Evolutionary conservation across 2,888 invertebrate genomes (phyloP), one percentile per base, ranked within the genome.

Genomic region (Brachypalpus laphriformis): DNA sequence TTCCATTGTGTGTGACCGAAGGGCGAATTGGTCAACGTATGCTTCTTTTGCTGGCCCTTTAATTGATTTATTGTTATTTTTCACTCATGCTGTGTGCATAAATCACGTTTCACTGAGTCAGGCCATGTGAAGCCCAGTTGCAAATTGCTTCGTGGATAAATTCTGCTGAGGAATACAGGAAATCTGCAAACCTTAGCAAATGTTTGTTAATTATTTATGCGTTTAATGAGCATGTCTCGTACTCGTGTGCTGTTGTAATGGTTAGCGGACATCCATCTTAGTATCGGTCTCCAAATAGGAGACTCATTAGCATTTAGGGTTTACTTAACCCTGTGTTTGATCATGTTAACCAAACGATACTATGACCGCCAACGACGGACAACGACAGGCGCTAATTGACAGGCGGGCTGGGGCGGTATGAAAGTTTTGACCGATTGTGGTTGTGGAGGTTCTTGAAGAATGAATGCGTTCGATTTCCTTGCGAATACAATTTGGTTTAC

Each of bases 31-130:
- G 31, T 66, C 65, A 47, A 16, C 61, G 45, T 16, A 25, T 16
- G 22, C 49, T 37, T 63, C 34, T 61, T 20, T 59, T 47, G 49
- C 37, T 25, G 22, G 49, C 16, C 22, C 40, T 61, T 66, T 82
- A 82, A 82, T 77, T 76, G 82, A 82, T 82, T 78, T 72, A 78
- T 61, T 82, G 68, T 54, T 47, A 56, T 72, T 82, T 77, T 82
- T 51, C 51, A 42, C 31, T 56, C 45, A 45, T 66, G 65, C 14
- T 49, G 40, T 49, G 40, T 28, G 66, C 25, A 51, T 68, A 18
- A 31, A 45, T 25, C 76, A 76, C 76, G 70, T 82, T 65, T 42
- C 25, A 56, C 63, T 76, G 70, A 76, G 68, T 81, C 81, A 75
- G 75, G 61, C 45, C 14, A 34, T 61, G 51, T 61, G 16, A 51